These are phyloP conservation scores for Siphonodentalium dalli DNA, from an alignment of 2,888 invertebrate genomes.

Conservation along the genomic window DNA sequence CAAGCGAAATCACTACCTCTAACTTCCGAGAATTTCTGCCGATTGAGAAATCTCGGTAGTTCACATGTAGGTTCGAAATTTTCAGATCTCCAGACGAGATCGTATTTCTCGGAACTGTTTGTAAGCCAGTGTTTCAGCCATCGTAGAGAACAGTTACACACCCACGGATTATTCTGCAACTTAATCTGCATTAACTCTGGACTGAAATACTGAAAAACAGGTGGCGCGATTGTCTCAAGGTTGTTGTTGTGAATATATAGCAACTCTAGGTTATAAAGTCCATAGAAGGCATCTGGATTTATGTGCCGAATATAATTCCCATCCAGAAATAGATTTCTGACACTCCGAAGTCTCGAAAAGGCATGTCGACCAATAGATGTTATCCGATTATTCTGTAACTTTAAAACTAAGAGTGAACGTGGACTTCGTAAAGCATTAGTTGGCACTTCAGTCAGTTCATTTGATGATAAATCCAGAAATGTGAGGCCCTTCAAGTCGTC, in stretches of 20 bases:
- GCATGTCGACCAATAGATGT: conserved; percentile 32
- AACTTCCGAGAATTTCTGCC: conserved; percentile 38
- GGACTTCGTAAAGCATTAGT: conserved; percentile 38
- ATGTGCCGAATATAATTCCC: conserved; percentile 47
- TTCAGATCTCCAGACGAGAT: conserved; percentile 39
- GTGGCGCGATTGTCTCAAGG: conserved; percentile 35
- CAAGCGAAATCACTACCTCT: conserved; percentile 44
- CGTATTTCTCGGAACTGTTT: conserved; percentile 28
- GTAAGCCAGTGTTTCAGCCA: conserved; percentile 49
- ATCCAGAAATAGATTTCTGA: conserved; percentile 43
- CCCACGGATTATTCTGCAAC: conserved; percentile 53
- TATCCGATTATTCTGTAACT: conserved; percentile 44
- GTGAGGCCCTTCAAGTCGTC: conserved; percentile 31
- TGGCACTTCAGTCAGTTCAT: conserved; percentile 40
- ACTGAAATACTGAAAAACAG: conserved; percentile 39
- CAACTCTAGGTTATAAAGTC: conserved; percentile 37
- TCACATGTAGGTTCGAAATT: conserved; percentile 39
- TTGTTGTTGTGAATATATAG: conserved; percentile 50
- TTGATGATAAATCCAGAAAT: conserved; percentile 45
- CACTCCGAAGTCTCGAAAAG: conserved; percentile 32
- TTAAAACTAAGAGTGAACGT: conserved; percentile 34
- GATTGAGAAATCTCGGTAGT: conserved; percentile 38
- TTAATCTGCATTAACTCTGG: conserved; percentile 36
- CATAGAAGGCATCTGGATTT: conserved; percentile 38
- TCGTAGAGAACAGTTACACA: conserved; percentile 51